Percentiles rank a stretch among this genome's conserved stretches.
These are phyloP conservation scores for Tetrapedia diversipes DNA, from an alignment of 2,888 invertebrate species.

Conservation along the genomic window DNA sequence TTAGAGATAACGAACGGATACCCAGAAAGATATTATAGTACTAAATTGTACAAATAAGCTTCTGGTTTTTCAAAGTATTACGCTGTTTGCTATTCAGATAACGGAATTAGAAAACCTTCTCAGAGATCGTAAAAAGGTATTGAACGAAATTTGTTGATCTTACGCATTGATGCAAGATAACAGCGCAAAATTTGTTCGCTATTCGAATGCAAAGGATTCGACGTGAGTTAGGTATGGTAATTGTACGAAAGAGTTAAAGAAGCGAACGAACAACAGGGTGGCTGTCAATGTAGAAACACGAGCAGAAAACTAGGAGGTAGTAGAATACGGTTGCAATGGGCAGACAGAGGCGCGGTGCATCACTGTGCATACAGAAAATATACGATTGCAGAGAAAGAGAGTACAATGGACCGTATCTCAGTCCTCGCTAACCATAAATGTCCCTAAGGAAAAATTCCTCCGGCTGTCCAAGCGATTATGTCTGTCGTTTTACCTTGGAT, in stretches of 20 bases:
- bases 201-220: slow-evolving; percentile 28
- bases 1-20: neutral
- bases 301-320: slow-evolving; percentile 34
- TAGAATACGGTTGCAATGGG: slow-evolving; percentile 44
- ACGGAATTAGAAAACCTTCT: neutral
- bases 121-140: neutral
- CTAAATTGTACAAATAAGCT: neutral
- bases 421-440: slow-evolving; percentile 68
- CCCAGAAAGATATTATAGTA: no score
- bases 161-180: neutral
- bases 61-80: neutral
- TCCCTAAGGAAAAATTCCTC: slow-evolving; percentile 52
- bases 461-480: slow-evolving; percentile 52
- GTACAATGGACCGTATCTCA: slow-evolving; percentile 76
- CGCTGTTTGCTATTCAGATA: neutral
- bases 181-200: neutral
- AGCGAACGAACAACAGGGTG: neutral
- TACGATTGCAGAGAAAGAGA: slow-evolving; percentile 46
- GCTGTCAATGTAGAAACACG: slow-evolving; percentile 11
- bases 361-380: slow-evolving; percentile 46
- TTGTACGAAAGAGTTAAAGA: slow-evolving; percentile 8
- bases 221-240: slow-evolving; percentile 9
- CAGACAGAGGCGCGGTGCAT: slow-evolving; percentile 34
- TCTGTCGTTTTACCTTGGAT: slow-evolving; percentile 48
- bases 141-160: neutral